A percentile compares a stretch with the other conserved stretches of the same genome.
phyloP scores from a whole-genome alignment of 64 coral and sea anemone genomes.

The Dendrophyllia cribrosa region DNA sequence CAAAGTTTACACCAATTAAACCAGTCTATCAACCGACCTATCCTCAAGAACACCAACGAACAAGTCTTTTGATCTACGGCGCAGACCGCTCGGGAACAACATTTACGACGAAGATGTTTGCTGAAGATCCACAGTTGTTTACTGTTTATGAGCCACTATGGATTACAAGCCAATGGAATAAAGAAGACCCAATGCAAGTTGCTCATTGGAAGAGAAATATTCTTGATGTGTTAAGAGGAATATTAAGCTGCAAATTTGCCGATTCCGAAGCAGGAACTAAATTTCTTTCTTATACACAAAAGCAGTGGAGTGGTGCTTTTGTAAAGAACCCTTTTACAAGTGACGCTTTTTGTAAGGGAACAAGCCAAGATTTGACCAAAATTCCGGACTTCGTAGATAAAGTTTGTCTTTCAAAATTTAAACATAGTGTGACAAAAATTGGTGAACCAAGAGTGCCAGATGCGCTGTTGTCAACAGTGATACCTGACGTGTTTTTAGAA shows the following conservation, averaged over 20 bases:
- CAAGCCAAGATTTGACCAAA: neutral
- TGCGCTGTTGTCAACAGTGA: neutral
- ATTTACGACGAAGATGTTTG: slow-evolving; percentile 23
- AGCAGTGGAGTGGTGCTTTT: neutral
- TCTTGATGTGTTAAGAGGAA: neutral
- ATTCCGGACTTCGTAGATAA: neutral
- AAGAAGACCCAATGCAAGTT: neutral
- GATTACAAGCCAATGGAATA: neutral
- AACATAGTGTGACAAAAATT: slow-evolving; percentile 29
- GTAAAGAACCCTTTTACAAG: neutral
- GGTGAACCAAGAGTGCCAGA: neutral
- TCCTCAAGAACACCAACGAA: neutral
- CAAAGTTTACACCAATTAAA: neutral
- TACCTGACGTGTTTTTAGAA: neutral
- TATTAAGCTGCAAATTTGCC: slow-evolving; percentile 23
- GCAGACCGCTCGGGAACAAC: slow-evolving; percentile 30
- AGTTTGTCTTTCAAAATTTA: slow-evolving; percentile 7
- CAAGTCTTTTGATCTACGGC: slow-evolving; percentile 9
- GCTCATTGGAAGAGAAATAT: neutral
- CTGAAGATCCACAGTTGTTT: slow-evolving; percentile 19
- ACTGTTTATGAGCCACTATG: slow-evolving; percentile 20
- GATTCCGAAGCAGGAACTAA: neutral
- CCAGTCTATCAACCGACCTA: neutral
- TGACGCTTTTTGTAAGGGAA: neutral
- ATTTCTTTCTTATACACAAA: neutral